These are phyloP conservation scores for Polydrusus pterygomalis DNA, from an alignment of 2,888 invertebrate genomes.

Conservation along the genomic window DNA sequence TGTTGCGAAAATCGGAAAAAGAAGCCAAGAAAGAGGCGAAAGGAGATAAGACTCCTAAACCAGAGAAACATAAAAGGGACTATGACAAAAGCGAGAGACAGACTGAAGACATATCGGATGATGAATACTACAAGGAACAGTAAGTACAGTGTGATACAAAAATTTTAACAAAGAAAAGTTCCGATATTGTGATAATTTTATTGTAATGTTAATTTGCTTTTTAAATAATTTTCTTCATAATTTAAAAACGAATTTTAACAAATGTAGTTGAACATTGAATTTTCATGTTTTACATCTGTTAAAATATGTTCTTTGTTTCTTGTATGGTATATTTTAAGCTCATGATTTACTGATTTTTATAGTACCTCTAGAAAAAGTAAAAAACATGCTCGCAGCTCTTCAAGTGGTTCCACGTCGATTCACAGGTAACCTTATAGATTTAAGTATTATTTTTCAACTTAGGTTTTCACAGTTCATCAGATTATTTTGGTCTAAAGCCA, in stretches of 20 bases:
- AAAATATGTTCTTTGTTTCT: conserved; percentile 23
- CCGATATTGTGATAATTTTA: conserved; percentile 33
- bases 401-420: conserved; percentile 69
- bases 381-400: conserved; percentile 71
- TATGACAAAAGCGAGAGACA: conserved; percentile 68
- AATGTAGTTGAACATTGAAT: conserved; percentile 1
- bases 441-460: conserved; percentile 56
- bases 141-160: conserved; percentile 64
- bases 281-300: conserved; percentile 9
- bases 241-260: conserved; percentile 28
- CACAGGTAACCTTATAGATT: conserved; percentile 68
- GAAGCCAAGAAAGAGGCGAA: conserved; percentile 68
- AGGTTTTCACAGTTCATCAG: conserved; percentile 34
- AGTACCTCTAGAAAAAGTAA: conserved; percentile 72
- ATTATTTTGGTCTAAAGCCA: conserved; percentile 14
- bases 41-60: conserved; percentile 63
- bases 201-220: conserved; percentile 34
- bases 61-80: conserved; percentile 68
- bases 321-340: conserved; percentile 44
- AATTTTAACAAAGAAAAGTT: conserved; percentile 45
- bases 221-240: conserved; percentile 24
- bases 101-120: conserved; percentile 69
- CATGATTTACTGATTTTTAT: conserved; percentile 66
- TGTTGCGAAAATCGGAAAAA: conserved; percentile 82
- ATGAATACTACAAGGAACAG: conserved; percentile 70